phyloP scores from a whole-genome alignment of 64 coral and sea anemone genomes.

The Stichodactyla mertensii region DNA sequence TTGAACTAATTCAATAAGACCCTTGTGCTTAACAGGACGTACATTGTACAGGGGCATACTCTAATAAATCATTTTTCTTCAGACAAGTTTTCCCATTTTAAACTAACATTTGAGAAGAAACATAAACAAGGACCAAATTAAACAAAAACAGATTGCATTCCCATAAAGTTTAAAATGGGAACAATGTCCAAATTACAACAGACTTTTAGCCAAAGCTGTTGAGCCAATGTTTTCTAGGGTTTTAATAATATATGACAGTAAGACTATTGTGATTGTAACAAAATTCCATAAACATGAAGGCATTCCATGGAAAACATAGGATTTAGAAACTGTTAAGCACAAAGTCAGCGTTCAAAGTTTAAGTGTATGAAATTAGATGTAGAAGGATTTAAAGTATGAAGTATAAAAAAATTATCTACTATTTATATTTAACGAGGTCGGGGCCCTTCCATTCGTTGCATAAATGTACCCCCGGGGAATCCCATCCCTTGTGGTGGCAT shows the following conservation, averaged over 20 bases:
- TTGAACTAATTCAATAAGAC: too few relatives aligned
- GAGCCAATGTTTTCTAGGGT: background rate
- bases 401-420: background rate
- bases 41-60: too few relatives aligned
- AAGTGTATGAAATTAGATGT: background rate
- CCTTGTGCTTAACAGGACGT: too few relatives aligned
- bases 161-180: background rate
- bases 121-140: too few relatives aligned
- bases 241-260: background rate
- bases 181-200: background rate
- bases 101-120: background rate
- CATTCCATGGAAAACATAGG: too few relatives aligned
- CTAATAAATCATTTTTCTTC: too few relatives aligned
- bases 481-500: background rate
- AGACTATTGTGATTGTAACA: background rate
- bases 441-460: constrained; percentile 21
- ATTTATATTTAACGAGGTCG: constrained; percentile 9
- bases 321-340: background rate
- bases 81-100: background rate
- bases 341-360: background rate
- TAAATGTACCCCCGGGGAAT: background rate
- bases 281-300: background rate
- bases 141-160: background rate
- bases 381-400: background rate
- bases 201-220: background rate